Percentiles rank a stretch among this genome's conserved stretches.
phyloP scores from a whole-genome alignment of 2,888 invertebrate genomes.

The Caenorhabditis zanzibari region DNA sequence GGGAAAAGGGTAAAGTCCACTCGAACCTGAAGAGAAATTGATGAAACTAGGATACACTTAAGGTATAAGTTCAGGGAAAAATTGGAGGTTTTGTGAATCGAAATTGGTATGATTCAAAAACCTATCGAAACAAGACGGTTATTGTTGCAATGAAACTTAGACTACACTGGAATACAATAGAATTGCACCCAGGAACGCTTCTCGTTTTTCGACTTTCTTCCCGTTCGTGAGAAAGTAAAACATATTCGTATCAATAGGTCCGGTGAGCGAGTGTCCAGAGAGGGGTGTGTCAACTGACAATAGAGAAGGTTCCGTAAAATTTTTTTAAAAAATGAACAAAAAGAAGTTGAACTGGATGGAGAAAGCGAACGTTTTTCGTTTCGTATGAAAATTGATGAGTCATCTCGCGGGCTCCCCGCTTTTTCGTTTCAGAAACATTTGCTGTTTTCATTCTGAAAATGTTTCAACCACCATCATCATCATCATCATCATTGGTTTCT shows the following conservation, averaged over 20 bases:
- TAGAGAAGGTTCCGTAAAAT: slow-evolving; percentile 57
- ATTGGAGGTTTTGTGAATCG: background rate
- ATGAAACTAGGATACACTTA: background rate
- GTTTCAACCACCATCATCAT: slow-evolving; percentile 12
- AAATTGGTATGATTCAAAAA: too few species aligned
- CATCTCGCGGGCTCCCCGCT: slow-evolving; percentile 26
- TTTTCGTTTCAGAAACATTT: slow-evolving; percentile 40
- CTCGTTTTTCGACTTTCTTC: background rate
- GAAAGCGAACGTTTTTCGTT: slow-evolving; percentile 35
- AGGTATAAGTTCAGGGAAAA: background rate
- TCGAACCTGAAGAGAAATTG: background rate
- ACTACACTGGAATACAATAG: too few species aligned
- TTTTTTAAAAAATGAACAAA: slow-evolving; percentile 23
- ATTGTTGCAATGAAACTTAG: too few species aligned
- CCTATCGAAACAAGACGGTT: too few species aligned
- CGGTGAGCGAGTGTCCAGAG: slow-evolving; percentile 20
- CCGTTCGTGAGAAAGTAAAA: slow-evolving; percentile 19
- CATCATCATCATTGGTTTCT: slow-evolving; percentile 12
- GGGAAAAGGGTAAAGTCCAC: slow-evolving; percentile 35
- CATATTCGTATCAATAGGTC: slow-evolving; percentile 47
- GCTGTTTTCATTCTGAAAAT: slow-evolving; percentile 9
- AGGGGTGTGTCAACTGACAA: slow-evolving; percentile 51
- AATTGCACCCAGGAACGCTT: too few species aligned
- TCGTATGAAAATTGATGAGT: slow-evolving; percentile 31
- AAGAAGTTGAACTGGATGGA: slow-evolving; percentile 23